Percentiles rank a stretch among this genome's conserved stretches.
Evolutionary conservation across 2,888 invertebrate species (phyloP).

Genomic region (Dasysyrphus tricinctus): DNA sequence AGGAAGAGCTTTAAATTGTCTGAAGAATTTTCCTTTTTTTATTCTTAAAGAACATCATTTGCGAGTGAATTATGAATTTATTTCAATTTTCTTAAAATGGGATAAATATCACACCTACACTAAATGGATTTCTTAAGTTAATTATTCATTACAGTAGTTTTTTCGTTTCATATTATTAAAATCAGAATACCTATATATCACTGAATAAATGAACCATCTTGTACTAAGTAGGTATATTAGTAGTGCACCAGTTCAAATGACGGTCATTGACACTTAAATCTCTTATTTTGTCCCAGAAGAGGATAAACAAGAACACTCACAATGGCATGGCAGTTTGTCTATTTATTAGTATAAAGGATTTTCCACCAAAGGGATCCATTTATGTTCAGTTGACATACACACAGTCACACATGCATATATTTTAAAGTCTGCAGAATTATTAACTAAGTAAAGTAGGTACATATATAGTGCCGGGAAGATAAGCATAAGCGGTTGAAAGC

Average conservation of each 20-base stretch:
- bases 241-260: constrained; percentile 33
- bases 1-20: too few species aligned
- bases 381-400: background rate
- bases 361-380: constrained; percentile 35
- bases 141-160: too few species aligned
- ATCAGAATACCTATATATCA: too few species aligned
- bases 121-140: too few species aligned
- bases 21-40: too few species aligned
- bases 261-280: constrained; percentile 72
- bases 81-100: too few species aligned
- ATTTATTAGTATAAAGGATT: constrained; percentile 66
- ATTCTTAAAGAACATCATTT: too few species aligned
- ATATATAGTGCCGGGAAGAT: constrained; percentile 36
- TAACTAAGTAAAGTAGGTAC: constrained; percentile 50
- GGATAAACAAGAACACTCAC: constrained; percentile 34
- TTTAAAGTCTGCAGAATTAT: constrained; percentile 52
- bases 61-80: too few species aligned
- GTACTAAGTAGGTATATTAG: background rate
- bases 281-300: constrained; percentile 48
- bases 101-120: too few species aligned
- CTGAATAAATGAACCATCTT: background rate
- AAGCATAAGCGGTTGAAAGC: background rate
- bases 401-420: background rate
- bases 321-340: constrained; percentile 38
- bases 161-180: too few species aligned